Evolutionary conservation across 2,888 invertebrate species (phyloP), one percentile per base, ranked within the genome.

Genomic region (Limenitis camilla): DNA sequence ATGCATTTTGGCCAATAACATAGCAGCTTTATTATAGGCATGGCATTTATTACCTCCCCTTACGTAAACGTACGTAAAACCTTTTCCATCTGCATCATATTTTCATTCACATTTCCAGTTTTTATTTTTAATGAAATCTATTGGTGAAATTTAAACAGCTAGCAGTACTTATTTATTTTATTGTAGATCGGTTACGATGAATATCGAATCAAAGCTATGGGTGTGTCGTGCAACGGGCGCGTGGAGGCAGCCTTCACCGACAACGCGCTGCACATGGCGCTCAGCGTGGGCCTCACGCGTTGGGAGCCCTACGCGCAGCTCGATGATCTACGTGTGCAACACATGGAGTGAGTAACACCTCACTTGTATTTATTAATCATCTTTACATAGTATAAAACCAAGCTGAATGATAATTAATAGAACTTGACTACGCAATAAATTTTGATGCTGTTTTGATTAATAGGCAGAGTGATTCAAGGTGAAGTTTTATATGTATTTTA

Each of bases 221-320:
- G 85, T 41, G 80, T 76, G 55, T 72, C 78, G 9, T 77, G 84
- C 54, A 42, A 63, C 2, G 88, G 88, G 0, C 77, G 88, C 2
- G 64, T 81, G 40, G 76, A 72, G n/a, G 81, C 80, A 0, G 63
- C 79, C n/a, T 72, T 78, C 44, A 62, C 68, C 9, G 68, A 67
- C 52, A 76, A 77, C 66, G 59, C 72, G 5, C 62, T 87, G 32
- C 81, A 78, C 59, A 65, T 83, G 46, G 81, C 81, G 32, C 56
- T 88, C 39, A 71, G 69, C 9, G 74, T 82, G 32, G 88, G 87
- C 0, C 72, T 82, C 32, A 60, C 78, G 56, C 76, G 69, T 44
- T 81, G 81, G 81, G 82, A 85, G 66, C 80, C 84, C 52, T 86
- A 77, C 73, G 80, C 81, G 27, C 81, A 83, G 52, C 73, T 88